These are phyloP conservation scores for Grapholita molesta DNA, from an alignment of 1,140 invertebrate species.

Conservation along the genomic window DNA sequence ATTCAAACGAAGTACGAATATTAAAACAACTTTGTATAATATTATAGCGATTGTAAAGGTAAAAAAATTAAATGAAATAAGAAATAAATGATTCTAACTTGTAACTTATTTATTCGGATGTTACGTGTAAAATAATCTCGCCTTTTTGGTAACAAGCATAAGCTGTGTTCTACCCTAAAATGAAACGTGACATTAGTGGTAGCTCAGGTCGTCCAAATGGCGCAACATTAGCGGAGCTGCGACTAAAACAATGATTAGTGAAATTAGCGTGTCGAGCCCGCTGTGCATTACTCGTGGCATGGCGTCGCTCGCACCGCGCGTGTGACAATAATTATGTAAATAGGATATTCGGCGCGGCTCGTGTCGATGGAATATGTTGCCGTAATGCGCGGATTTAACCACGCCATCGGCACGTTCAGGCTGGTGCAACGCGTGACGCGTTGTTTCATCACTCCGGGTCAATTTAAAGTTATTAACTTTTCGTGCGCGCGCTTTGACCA, in stretches of 20 bases:
- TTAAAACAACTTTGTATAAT: neutral
- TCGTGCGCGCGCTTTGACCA: neutral
- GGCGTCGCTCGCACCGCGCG: constrained; percentile 21
- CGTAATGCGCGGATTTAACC: constrained; percentile 28
- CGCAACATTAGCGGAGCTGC: constrained; percentile 18
- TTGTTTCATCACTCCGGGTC: constrained; percentile 14
- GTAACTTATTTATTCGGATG: neutral
- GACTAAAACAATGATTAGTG: constrained; percentile 57
- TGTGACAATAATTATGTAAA: constrained; percentile 65
- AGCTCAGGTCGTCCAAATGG: constrained; percentile 14
- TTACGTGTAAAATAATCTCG: neutral
- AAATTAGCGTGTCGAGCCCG: constrained; percentile 35
- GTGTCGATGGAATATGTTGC: constrained; percentile 31
- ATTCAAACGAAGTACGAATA: neutral
- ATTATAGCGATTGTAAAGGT: neutral
- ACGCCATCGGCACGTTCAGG: constrained; percentile 22
- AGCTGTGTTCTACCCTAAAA: constrained; percentile 3
- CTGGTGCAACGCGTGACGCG: constrained; percentile 20
- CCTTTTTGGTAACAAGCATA: neutral
- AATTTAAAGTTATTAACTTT: constrained; percentile 30
- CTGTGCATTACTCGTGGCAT: constrained; percentile 24
- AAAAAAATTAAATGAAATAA: neutral
- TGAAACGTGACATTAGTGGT: constrained; percentile 16
- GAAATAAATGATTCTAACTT: neutral
- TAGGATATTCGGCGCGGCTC: constrained; percentile 36